Evolutionary conservation across 1,140 invertebrate genomes (phyloP).

Genomic region (Psilanteris sp.): DNA sequence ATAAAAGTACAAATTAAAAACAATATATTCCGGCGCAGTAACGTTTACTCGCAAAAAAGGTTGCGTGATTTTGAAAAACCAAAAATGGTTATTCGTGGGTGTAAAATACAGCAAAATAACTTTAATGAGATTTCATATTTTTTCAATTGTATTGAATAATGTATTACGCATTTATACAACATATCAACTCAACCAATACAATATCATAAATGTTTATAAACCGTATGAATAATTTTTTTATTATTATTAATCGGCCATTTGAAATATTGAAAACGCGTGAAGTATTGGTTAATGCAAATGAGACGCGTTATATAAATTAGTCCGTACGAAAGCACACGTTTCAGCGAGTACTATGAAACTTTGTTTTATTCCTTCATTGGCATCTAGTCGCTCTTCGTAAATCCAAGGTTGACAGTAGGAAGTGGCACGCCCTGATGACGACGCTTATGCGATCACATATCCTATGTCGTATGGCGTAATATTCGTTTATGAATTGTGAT

Average conservation of each 20-base stretch:
- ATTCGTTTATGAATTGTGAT: constrained; percentile 40
- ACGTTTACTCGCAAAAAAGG: too few relatives aligned
- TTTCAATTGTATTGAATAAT: too few relatives aligned
- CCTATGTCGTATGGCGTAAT: constrained; percentile 38
- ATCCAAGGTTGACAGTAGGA: constrained; percentile 52
- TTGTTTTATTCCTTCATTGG: constrained; percentile 36
- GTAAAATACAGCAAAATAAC: constrained; percentile 13
- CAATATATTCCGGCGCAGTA: too few relatives aligned
- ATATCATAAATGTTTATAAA: constrained; percentile 21
- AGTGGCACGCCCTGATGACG: constrained; percentile 46
- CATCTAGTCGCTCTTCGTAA: constrained; percentile 36
- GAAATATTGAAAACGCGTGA: not conserved
- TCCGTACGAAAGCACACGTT: constrained; percentile 31
- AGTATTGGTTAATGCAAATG: constrained; percentile 18
- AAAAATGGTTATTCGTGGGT: constrained; percentile 25
- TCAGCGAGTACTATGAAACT: constrained; percentile 26
- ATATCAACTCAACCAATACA: too few relatives aligned
- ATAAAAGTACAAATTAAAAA: too few relatives aligned
- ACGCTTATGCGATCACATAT: constrained; percentile 37
- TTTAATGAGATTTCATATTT: constrained; percentile 15
- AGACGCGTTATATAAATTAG: constrained; percentile 40
- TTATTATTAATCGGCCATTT: not conserved
- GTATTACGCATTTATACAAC: too few relatives aligned
- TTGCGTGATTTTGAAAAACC: constrained; percentile 11
- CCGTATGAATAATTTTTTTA: not conserved